Base-by-base conservation (phyloP, 2,888 invertebrate genomes). In the Conistra vaccinii region DNA sequence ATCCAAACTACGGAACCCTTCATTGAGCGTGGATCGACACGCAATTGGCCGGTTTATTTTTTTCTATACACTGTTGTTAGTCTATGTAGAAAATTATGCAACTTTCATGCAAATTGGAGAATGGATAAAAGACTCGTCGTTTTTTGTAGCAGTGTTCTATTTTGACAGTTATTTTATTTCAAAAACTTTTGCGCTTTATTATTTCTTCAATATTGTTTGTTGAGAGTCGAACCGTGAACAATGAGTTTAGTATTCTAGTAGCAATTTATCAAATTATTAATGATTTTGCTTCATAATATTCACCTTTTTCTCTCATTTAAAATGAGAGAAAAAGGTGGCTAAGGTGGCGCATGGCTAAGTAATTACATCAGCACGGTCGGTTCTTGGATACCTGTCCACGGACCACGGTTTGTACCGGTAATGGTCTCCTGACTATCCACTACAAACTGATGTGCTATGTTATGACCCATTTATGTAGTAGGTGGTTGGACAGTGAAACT, bases 91-190 rank as follows among this genome's bases (percentile, higher is more conserved):
- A 62, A 57, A 83, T 69, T 48, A 62, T 55, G 51, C 20, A 29
- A 66, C n/a, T 45, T 32, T 78, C 60, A 61, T 78, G 42, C 35
- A 83, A 65, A 78, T 78, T 9, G 35, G 17, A 6, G 45, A 14
- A 48, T 57, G 26, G 26, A 60, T 32, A 29, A 53, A 53, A 63
- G 2, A 20, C 7, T 35, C 6, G n/a, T 55, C n/a, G 6, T 10
- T 12, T 26, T n/a, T 20, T n/a, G 17, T 35, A 1, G 20, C 26
- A 23, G 6, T 3, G 14, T 51, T n/a, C 5, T 5, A 20, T 42
- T 73, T 17, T 26, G 10, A 26, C 53, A n/a, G 3, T 72, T 26
- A 26, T 26, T 42, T 29, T 29, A 10, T 1, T 51, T 26, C 26
- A 17, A 23, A 70, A 14, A 12, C 20, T 42, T 32, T n/a, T 42